Conservation (phyloP, 2,797 vertebrate species). For the Coreius guichenoti region DNA sequence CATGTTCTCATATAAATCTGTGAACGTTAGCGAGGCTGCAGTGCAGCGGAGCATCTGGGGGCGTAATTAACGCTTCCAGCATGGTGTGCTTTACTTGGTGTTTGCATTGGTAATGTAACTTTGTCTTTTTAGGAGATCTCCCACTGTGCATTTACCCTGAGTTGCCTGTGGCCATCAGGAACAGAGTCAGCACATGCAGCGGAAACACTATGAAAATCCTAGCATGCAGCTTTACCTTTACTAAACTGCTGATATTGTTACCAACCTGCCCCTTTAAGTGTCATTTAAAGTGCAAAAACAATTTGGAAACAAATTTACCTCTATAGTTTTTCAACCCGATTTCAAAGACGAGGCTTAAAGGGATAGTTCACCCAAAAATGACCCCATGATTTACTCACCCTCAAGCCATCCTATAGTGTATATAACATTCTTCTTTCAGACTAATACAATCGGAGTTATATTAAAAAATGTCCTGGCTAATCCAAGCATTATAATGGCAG, state of each 20-base stretch:
- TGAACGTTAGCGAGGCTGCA: constrained; percentile 1
- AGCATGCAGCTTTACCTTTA: constrained; percentile 8
- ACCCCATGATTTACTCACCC: too few species aligned
- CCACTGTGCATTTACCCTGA: constrained; percentile 65
- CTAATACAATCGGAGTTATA: too few species aligned
- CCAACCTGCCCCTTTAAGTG: background rate
- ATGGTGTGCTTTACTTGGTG: constrained; percentile 43
- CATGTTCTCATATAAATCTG: constrained; percentile 18
- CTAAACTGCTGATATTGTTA: constrained; percentile 33
- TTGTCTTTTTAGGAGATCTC: constrained; percentile 64
- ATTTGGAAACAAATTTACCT: background rate
- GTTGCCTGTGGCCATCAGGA: constrained; percentile 64
- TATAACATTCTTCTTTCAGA: too few species aligned
- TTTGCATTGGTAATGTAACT: constrained; percentile 69
- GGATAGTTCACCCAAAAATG: too few species aligned
- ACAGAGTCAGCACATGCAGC: constrained; percentile 50
- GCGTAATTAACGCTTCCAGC: constrained; percentile 52
- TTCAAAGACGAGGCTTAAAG: too few species aligned
- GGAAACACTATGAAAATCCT: constrained; percentile 9
- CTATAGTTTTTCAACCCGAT: too few species aligned
- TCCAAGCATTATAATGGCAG: too few species aligned
- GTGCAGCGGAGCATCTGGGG: constrained; percentile 24
- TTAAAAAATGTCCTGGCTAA: too few species aligned
- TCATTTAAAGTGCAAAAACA: constrained; percentile 20
- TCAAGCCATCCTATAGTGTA: too few species aligned